phyloP scores from a whole-genome alignment of 1,140 invertebrate genomes.

The Drosophila varians region DNA sequence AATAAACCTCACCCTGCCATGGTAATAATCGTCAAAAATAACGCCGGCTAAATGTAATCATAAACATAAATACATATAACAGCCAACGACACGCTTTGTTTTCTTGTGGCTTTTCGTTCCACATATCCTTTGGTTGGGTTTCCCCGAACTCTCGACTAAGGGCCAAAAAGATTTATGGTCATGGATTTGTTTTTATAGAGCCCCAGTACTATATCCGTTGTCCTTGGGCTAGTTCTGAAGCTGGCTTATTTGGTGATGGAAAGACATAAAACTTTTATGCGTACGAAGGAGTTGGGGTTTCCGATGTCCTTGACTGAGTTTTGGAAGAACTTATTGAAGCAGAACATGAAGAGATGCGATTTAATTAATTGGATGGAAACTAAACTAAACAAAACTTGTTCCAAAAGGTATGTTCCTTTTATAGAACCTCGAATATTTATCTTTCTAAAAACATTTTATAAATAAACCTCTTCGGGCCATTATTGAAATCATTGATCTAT shows the following conservation, averaged over 20 bases:
- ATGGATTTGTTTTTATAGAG: slow-evolving; percentile 60
- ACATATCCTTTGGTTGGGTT: slow-evolving; percentile 11
- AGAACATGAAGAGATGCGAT: slow-evolving; percentile 20
- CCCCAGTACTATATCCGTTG: slow-evolving; percentile 51
- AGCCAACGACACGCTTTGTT: slow-evolving; percentile 26
- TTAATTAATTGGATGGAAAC: slow-evolving; percentile 20
- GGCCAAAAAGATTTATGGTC: slow-evolving; percentile 56
- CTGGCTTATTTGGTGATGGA: slow-evolving; percentile 9
- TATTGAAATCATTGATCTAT: background rate
- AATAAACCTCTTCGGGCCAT: background rate
- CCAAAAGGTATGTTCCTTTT: too few relatives aligned
- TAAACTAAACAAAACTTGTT: too few relatives aligned
- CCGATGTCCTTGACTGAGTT: slow-evolving; percentile 38
- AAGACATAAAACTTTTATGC: slow-evolving; percentile 39
- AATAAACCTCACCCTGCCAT: slow-evolving; percentile 55
- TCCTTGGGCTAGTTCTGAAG: slow-evolving; percentile 52
- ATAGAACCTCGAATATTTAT: too few relatives aligned
- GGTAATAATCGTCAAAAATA: slow-evolving; percentile 66
- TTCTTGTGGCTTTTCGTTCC: slow-evolving; percentile 8
- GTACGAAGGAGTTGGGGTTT: slow-evolving; percentile 15
- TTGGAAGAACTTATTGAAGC: slow-evolving; percentile 29
- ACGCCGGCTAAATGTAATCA: slow-evolving; percentile 60
- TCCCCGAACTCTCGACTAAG: slow-evolving; percentile 13
- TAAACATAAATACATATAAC: slow-evolving; percentile 36
- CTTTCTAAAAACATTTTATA: background rate